A percentile compares a stretch with the other conserved stretches of the same genome.
phyloP scores from a whole-genome alignment of 2,113 vertebrate species.

The Menura novaehollandiae region DNA sequence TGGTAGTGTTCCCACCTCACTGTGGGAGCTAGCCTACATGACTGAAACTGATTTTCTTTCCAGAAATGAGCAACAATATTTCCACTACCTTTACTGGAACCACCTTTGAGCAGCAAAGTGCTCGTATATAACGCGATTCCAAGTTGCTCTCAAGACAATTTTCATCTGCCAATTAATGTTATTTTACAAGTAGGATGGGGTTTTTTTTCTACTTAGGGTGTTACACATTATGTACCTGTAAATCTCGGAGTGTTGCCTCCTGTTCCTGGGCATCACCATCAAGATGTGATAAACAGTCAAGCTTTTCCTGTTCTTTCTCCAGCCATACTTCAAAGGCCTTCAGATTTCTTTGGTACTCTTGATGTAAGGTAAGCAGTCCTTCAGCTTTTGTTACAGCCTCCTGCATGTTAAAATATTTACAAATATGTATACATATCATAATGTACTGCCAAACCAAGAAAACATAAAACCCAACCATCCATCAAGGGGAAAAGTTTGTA shows the following conservation, averaged over 20 bases:
- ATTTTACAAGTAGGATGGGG: background rate
- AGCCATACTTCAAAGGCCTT: slow-evolving; percentile 93
- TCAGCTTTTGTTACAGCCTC: slow-evolving; percentile 84
- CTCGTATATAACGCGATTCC: background rate
- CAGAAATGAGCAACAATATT: background rate
- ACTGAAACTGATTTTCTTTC: background rate
- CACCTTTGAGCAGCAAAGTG: background rate
- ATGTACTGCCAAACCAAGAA: background rate
- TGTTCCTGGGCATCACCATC: slow-evolving; percentile 81
- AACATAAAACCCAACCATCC: background rate
- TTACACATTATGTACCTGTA: slow-evolving; percentile 78
- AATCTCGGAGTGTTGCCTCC: slow-evolving; percentile 79
- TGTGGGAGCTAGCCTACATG: background rate
- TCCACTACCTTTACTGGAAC: background rate
- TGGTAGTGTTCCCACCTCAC: background rate
- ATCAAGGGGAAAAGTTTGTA: background rate
- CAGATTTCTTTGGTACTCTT: slow-evolving; percentile 89
- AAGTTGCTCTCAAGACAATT: background rate
- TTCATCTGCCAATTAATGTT: background rate
- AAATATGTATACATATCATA: background rate
- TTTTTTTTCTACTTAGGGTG: background rate
- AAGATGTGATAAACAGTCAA: slow-evolving; percentile 78
- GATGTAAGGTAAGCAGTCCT: slow-evolving; percentile 84
- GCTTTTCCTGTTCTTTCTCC: slow-evolving; percentile 85
- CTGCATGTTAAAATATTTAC: slow-evolving; percentile 63